A percentile compares a stretch with the other conserved stretches of the same genome.
These are phyloP conservation scores for Antedon mediterranea DNA, from an alignment of 53 echinoderm and acorn worm species.

Conservation along the genomic window DNA sequence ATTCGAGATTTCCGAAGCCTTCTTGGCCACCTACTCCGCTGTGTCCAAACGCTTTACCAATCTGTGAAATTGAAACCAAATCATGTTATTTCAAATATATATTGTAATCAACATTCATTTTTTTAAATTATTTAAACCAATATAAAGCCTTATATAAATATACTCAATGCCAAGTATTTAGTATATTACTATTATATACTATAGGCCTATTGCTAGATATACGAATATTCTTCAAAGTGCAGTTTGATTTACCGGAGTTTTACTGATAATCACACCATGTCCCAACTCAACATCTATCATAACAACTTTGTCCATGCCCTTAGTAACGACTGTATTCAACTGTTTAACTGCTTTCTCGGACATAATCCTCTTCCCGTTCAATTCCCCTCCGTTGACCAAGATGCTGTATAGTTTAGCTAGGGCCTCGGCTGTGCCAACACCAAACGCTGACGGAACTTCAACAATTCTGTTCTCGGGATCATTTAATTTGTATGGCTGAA, in stretches of 20 bases:
- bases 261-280: background rate
- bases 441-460: slow-evolving; percentile 25
- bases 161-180: too few species aligned
- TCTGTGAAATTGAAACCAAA: background rate
- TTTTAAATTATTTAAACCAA: too few species aligned
- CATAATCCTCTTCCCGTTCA: background rate
- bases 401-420: slow-evolving; percentile 38
- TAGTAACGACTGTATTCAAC: background rate
- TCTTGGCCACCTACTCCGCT: slow-evolving; percentile 14
- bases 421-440: slow-evolving; percentile 30
- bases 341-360: background rate
- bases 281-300: background rate
- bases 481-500: slow-evolving; percentile 9
- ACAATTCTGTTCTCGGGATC: slow-evolving; percentile 9
- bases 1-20: slow-evolving; percentile 1
- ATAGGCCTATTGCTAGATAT: too few species aligned
- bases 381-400: slow-evolving; percentile 18
- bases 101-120: too few species aligned
- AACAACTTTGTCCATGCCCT: background rate
- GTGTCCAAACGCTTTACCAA: slow-evolving; percentile 5
- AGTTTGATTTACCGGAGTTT: background rate
- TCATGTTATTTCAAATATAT: too few species aligned
- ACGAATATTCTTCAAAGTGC: background rate
- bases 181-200: too few species aligned
- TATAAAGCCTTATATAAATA: too few species aligned